Percentiles rank a stretch among this genome's conserved stretches.
Evolutionary conservation across 2,113 vertebrate genomes (phyloP).

Genomic region (Haliaeetus leucogaster): DNA sequence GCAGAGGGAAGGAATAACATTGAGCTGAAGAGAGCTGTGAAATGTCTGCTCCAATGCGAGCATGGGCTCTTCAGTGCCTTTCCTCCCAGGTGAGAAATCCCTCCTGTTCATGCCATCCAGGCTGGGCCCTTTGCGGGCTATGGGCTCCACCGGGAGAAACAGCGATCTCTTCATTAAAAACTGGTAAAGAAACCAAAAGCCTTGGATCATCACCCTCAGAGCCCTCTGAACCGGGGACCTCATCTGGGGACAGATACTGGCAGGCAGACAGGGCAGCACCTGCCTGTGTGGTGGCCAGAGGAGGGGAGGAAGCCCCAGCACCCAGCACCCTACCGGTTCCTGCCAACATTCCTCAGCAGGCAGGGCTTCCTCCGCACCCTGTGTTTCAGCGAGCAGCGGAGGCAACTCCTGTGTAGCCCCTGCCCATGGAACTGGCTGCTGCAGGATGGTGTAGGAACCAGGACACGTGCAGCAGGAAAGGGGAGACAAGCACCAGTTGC

Average conservation of each 20-base stretch:
- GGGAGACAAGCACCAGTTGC: neutral
- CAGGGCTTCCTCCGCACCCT: neutral
- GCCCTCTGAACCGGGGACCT: fast-evolving
- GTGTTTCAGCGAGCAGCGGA: neutral
- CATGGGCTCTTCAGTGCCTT: neutral
- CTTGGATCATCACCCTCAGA: neutral
- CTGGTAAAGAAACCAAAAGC: neutral
- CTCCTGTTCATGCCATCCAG: neutral
- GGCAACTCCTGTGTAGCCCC: neutral
- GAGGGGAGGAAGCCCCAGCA: neutral
- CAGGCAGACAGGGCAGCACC: neutral
- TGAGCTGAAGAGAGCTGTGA: neutral
- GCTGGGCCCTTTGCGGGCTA: fast-evolving
- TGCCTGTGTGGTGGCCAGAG: neutral
- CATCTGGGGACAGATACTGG: neutral
- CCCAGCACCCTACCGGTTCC: neutral
- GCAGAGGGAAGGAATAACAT: neutral
- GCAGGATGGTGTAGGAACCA: fast-evolving
- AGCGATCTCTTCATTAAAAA: neutral
- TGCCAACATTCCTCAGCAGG: neutral
- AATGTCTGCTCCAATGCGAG: neutral
- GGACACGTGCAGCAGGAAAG: neutral
- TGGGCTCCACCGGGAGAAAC: neutral
- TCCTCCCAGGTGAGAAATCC: neutral
- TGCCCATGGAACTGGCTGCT: neutral